Base-by-base conservation (phyloP, 1,140 invertebrate genomes). In the Carposina sasakii region DNA sequence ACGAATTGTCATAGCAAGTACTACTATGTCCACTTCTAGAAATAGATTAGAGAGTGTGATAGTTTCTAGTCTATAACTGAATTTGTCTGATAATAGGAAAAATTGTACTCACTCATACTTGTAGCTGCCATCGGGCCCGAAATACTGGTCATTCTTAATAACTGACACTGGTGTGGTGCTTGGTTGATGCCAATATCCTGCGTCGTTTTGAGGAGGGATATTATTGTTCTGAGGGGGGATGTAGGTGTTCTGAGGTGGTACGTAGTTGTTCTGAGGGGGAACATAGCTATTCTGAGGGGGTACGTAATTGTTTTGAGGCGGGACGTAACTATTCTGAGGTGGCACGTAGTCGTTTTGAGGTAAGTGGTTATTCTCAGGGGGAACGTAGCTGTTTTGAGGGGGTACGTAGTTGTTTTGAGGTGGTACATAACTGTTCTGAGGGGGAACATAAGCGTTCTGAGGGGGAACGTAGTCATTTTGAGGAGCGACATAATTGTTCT, bases 61-160 rank as follows among this genome's bases (percentile, higher is more conserved):
- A 28, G 24, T 6, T 28, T 28, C 12, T 28, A 6, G 6, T 28
- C 24, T 28, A 28, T 28, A 6, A n/a, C 33, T 3, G 13, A 34
- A 6, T 34, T 13, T 3, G 10, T 34, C 19, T 12, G 40, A 12
- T 28, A 54, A 46, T 36, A 36, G 21, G 9, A 34, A 45, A 54
- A 45, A 43, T 16, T 40, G 12, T 42, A 78, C 78, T 85, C 57
- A 89, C 88, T 87, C 87, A 55, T 88, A 89, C 75, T 88, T 88
- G 58, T 88, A 89, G 66, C 84, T 86, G 54, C 87, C 87, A 48
- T 86, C 85, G 48, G 86, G 79, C 48, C 87, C 82, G 33, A 81
- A 76, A 36, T 63, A 72, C 40, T 87, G 86, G 47, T 87, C 86
- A 54, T 87, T 87, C 59, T 88, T 85, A 39, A 89, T 85, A 19